phyloP scores from a whole-genome alignment of 2,797 vertebrate genomes.

The Alauda arvensis region DNA sequence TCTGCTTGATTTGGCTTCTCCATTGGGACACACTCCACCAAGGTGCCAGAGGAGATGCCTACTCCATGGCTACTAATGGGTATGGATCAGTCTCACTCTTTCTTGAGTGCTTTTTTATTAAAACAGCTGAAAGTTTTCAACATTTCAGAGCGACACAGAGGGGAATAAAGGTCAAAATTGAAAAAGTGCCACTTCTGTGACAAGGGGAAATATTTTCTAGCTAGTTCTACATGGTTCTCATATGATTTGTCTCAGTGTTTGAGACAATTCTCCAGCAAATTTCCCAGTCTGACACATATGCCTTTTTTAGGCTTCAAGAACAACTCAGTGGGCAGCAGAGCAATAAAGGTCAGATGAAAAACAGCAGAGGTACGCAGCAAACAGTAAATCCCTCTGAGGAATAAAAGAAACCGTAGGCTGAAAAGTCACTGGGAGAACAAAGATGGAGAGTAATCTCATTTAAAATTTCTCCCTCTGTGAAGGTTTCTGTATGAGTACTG shows the following conservation, averaged over 20 bases:
- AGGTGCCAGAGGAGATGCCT: background rate
- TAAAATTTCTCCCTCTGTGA: conserved; percentile 3
- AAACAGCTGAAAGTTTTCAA: background rate
- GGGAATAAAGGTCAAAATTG: background rate
- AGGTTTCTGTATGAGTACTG: conserved; percentile 54
- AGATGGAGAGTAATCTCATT: conserved; percentile 19
- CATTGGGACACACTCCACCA: background rate
- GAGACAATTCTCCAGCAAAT: background rate
- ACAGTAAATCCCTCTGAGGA: conserved; percentile 6
- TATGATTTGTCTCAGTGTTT: background rate
- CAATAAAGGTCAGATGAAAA: background rate
- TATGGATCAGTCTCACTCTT: background rate
- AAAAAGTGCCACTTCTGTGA: background rate
- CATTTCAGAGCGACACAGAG: background rate
- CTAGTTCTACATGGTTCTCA: background rate
- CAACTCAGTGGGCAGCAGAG: conserved; percentile 29
- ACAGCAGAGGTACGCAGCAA: background rate
- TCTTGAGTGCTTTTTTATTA: background rate
- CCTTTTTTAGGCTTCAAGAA: background rate
- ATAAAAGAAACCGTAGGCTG: background rate
- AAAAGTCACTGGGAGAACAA: conserved; percentile 22
- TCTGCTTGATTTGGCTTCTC: background rate
- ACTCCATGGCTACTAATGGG: background rate
- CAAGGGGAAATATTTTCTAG: background rate
- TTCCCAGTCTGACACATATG: background rate